Base-by-base conservation (phyloP, 2,797 vertebrate species). In the Dallia pectoralis region DNA sequence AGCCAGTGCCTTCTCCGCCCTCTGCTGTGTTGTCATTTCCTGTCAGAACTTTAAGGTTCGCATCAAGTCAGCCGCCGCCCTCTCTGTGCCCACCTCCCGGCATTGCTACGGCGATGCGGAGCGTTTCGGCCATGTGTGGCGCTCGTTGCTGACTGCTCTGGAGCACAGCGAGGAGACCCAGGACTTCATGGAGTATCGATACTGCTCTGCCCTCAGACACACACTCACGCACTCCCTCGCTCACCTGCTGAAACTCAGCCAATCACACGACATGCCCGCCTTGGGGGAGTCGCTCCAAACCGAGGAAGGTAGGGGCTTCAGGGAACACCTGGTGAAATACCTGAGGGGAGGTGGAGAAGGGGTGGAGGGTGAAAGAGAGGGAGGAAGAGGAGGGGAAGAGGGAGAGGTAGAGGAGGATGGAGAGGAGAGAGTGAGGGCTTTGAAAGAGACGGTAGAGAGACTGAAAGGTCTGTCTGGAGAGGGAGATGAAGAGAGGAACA, bases 11-110 rank as follows among this genome's bases (percentile, higher is more conserved):
- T 98, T 95, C 69, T 77, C 87, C 0, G 93, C 95, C 0, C 94
- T 99, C 69, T 96, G 95, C 7, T 68, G 32, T 25, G 97, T 96
- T 0, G 96, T 99, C 63, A 95, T 93, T 1, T 96, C 96, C 29
- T 99, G 97, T 86, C 97, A 96, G 87, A 99, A 99, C 89, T 98
- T 98, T 81, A 99, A 99, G 85, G 97, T 99, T 25, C 40, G 97
- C 19, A 99, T 99, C 89, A 95, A 97, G 76, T 98, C 98, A 0
- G 97, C 97, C 0, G 92, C 95, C 0, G 98, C 98, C 1, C 93
- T 99, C 61, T 90, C 97, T 0, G 76, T 95, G 44, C 67, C 67
- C 30, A 27, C 84, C 67, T 85, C 0, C 62, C 94, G 97, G 61
- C 69, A 86, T 0, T 90, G 89, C 79, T 99, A 98, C 0, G 97